These are phyloP conservation scores for Hydrozoanthus gracilis DNA, from an alignment of 92 coral and sea anemone genomes.

Conservation along the genomic window DNA sequence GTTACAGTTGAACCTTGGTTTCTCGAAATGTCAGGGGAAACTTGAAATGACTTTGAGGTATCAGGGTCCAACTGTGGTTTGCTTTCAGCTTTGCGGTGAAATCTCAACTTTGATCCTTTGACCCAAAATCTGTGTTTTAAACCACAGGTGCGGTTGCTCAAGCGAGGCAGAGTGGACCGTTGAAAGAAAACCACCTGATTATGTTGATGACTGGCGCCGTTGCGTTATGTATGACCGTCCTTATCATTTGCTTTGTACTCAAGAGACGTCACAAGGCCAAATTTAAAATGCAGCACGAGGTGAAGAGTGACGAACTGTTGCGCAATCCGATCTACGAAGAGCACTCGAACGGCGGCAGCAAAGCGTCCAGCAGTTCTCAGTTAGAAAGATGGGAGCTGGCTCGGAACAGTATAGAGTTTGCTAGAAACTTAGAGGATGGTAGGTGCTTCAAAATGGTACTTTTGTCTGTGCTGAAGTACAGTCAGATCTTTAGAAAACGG, in stretches of 20 bases:
- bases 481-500: too few relatives aligned
- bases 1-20: too few relatives aligned
- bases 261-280: conserved; percentile 43
- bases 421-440: conserved; percentile 89
- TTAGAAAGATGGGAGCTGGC: conserved; percentile 80
- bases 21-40: too few relatives aligned
- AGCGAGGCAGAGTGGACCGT: conserved; percentile 8
- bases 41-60: too few relatives aligned
- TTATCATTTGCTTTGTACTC: conserved; percentile 25
- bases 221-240: conserved; percentile 10
- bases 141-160: conserved; percentile 1
- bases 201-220: conserved; percentile 6
- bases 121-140: background rate
- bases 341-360: conserved; percentile 55
- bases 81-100: too few relatives aligned
- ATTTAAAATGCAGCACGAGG: conserved; percentile 55
- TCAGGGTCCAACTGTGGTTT: too few relatives aligned
- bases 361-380: conserved; percentile 50
- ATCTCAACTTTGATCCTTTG: too few relatives aligned
- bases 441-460: conserved; percentile 20
- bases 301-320: conserved; percentile 68
- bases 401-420: conserved; percentile 83
- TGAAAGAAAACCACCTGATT: conserved; percentile 7
- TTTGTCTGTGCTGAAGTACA: too few relatives aligned
- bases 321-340: conserved; percentile 80